These are phyloP conservation scores for Ormia ochracea DNA, from an alignment of 2,888 invertebrate genomes.

Conservation along the genomic window DNA sequence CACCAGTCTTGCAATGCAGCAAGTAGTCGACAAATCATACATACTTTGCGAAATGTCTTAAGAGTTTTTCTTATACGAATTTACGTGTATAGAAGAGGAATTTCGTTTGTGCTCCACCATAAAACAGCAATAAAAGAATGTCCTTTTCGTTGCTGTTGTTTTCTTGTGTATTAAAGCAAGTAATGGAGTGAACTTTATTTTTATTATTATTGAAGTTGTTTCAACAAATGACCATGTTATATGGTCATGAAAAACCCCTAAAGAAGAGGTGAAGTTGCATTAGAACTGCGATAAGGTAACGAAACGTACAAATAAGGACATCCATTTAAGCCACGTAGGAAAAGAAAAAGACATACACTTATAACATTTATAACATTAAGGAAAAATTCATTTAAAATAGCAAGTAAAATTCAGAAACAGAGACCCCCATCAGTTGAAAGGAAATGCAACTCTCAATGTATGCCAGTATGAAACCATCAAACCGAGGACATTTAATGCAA, in stretches of 20 bases:
- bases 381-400: no score
- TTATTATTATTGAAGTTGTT: conserved; percentile 68
- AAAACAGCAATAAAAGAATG: conserved; percentile 52
- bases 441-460: no score
- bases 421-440: no score
- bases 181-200: conserved; percentile 75
- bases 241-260: conserved; percentile 28
- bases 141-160: conserved; percentile 28
- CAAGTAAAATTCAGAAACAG: no score
- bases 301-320: background rate
- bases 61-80: conserved; percentile 22
- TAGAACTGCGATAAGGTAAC: background rate
- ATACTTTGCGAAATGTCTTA: conserved; percentile 53
- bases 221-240: conserved; percentile 33
- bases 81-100: background rate
- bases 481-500: no score
- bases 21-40: conserved; percentile 62
- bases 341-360: background rate
- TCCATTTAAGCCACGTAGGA: background rate
- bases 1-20: conserved; percentile 47
- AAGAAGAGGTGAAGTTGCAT: background rate
- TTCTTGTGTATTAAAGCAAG: conserved; percentile 63
- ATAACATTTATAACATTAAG: no score
- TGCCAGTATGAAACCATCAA: no score
- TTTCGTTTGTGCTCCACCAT: conserved; percentile 10